phyloP scores from a whole-genome alignment of 2,113 vertebrate genomes.

The Cichladusa arquata region DNA sequence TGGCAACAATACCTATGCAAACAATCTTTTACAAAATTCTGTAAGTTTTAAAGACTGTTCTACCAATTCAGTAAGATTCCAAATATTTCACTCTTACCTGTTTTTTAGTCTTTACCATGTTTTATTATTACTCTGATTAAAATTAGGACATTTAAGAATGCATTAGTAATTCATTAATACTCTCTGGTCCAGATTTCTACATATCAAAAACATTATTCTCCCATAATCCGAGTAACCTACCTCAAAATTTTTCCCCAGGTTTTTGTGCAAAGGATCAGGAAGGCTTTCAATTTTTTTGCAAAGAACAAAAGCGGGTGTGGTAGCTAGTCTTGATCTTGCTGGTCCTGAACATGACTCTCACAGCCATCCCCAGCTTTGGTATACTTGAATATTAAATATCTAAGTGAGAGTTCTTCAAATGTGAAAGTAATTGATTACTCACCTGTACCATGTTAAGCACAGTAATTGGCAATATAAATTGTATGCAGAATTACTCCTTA shows the following conservation, averaged over 20 bases:
- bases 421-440: background rate
- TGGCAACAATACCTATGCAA: background rate
- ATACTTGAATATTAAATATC: background rate
- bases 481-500: background rate
- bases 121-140: background rate
- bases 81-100: background rate
- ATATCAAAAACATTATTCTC: background rate
- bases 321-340: background rate
- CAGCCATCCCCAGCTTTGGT: background rate
- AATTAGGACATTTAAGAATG: background rate
- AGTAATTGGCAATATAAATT: background rate
- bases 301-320: background rate
- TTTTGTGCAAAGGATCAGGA: background rate
- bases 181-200: background rate
- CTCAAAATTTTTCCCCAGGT: background rate
- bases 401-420: background rate
- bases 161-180: background rate
- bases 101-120: background rate
- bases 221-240: background rate
- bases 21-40: background rate
- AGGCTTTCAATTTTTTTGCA: background rate
- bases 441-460: background rate
- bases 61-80: background rate
- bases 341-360: background rate
- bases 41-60: background rate